phyloP scores from a whole-genome alignment of 2,113 vertebrate species.

The Macaca mulatta region DNA sequence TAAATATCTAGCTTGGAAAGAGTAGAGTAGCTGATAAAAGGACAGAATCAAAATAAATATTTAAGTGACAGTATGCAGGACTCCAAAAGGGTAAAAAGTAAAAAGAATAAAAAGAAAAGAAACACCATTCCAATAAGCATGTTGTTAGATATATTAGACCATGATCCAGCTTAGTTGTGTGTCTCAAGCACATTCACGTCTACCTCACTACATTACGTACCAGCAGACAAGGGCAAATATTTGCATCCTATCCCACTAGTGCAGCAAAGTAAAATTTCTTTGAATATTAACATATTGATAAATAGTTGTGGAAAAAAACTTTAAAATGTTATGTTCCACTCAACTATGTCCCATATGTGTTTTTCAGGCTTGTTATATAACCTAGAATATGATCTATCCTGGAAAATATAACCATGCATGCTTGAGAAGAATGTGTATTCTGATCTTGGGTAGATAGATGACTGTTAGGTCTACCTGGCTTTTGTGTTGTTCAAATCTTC shows the following conservation, averaged over 20 bases:
- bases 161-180: not conserved
- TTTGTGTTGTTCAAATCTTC: not conserved
- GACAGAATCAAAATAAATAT: not conserved
- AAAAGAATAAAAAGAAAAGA: not conserved
- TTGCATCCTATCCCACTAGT: not conserved
- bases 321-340: not conserved
- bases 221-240: not conserved
- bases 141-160: not conserved
- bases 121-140: not conserved
- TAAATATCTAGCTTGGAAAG: not conserved
- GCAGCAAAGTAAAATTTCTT: not conserved
- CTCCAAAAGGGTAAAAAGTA: not conserved
- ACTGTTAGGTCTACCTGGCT: not conserved
- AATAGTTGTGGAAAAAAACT: not conserved
- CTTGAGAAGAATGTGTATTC: not conserved
- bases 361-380: not conserved
- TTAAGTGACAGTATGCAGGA: not conserved
- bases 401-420: not conserved
- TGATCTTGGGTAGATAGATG: not conserved
- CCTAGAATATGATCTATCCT: not conserved
- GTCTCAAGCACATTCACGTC: not conserved
- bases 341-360: not conserved
- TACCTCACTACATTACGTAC: not conserved
- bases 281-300: not conserved
- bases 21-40: not conserved